These are phyloP conservation scores for Alviniconcha marisindica DNA, from an alignment of 1,140 invertebrate species.

Conservation along the genomic window DNA sequence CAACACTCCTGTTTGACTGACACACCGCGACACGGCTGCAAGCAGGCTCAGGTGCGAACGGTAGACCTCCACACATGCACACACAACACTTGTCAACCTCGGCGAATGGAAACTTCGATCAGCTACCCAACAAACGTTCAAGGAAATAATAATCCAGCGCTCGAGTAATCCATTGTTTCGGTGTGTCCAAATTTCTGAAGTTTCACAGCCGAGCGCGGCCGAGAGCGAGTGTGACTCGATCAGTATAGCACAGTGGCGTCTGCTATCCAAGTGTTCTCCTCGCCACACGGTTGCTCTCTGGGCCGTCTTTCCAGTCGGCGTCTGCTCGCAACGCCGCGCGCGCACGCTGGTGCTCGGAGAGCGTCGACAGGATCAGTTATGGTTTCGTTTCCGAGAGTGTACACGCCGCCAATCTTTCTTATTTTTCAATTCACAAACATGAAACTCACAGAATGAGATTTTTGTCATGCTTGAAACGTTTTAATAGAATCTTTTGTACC, in stretches of 20 bases:
- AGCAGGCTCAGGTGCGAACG: too few species aligned
- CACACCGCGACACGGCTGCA: too few species aligned
- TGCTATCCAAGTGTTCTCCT: constrained; percentile 23
- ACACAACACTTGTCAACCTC: too few species aligned
- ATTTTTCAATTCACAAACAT: too few species aligned
- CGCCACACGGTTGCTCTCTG: not conserved
- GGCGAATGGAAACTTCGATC: not conserved
- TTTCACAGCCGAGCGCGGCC: not conserved
- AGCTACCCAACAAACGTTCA: not conserved
- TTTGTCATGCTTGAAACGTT: too few species aligned
- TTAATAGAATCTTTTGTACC: too few species aligned
- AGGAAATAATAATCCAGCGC: not conserved
- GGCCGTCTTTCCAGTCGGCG: not conserved
- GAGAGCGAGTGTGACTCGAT: not conserved
- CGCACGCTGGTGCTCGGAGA: not conserved
- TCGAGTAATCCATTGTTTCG: not conserved
- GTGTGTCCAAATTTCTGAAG: not conserved
- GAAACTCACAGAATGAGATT: too few species aligned
- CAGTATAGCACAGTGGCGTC: not conserved
- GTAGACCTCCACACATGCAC: too few species aligned
- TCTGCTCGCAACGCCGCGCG: constrained; percentile 33
- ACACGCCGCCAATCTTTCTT: not conserved
- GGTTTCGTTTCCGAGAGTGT: constrained; percentile 16
- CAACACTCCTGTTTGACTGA: too few species aligned
- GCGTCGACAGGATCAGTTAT: constrained; percentile 12